These are phyloP conservation scores for Grammomys dolichurus DNA, from an alignment of 2,113 vertebrate species.

Conservation along the genomic window DNA sequence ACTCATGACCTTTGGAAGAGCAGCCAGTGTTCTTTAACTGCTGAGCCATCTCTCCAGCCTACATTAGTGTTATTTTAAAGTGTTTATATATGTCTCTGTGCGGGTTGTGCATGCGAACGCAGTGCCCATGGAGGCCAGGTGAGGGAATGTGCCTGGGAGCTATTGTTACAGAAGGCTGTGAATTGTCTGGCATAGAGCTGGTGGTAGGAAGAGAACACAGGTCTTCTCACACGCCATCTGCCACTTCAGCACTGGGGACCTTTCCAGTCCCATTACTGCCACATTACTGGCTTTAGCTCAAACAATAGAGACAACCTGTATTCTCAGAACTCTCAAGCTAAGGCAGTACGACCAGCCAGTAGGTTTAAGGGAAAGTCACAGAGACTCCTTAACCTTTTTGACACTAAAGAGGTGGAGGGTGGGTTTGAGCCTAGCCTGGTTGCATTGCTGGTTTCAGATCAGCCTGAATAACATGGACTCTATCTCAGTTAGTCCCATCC, in stretches of 20 bases:
- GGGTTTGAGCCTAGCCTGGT: not conserved
- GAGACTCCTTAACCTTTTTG: not conserved
- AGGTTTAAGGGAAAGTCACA: not conserved
- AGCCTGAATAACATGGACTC: not conserved
- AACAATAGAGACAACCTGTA: not conserved
- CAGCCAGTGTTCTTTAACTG: too few species aligned
- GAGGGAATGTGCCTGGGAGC: not conserved
- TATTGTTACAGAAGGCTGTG: not conserved
- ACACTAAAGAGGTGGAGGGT: not conserved
- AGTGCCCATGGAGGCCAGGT: not conserved
- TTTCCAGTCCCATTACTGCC: not conserved
- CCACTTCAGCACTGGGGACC: not conserved
- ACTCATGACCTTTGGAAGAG: too few species aligned
- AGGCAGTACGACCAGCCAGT: not conserved
- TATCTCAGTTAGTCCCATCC: not conserved
- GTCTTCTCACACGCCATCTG: not conserved
- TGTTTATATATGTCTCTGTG: not conserved
- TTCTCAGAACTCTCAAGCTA: not conserved
- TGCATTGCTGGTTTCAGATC: not conserved
- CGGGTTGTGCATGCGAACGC: not conserved
- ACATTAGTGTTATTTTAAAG: not conserved
- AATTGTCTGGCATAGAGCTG: not conserved
- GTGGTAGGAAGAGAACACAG: not conserved
- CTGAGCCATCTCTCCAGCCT: too few species aligned
- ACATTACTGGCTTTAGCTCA: not conserved